Conservation (phyloP, 2,797 vertebrate species). For the Merluccius polli region DNA sequence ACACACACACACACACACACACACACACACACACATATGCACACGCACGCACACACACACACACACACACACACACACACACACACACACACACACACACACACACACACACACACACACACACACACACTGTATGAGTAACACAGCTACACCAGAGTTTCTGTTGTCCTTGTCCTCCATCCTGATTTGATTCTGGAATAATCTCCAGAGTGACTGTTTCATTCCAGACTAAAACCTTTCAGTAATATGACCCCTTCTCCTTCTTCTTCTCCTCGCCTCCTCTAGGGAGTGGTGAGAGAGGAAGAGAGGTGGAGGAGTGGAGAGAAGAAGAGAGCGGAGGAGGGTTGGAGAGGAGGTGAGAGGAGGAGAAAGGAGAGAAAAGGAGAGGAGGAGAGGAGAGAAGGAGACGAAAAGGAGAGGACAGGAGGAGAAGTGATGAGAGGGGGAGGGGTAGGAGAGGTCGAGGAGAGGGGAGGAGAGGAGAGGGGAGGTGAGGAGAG, state of each 20-base stretch:
- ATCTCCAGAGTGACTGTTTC: constrained; percentile 25
- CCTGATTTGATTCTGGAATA: constrained; percentile 1
- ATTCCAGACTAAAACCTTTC: constrained; percentile 34
- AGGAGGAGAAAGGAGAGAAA: neutral
- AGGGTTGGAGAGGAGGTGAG: neutral
- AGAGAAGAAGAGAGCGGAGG: neutral
- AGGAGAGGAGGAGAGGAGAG: neutral
- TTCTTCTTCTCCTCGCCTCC: neutral
- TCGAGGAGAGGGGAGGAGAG: neutral
- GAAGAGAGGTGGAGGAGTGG: neutral
- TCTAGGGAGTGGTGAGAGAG: neutral
- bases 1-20: constrained; percentile 8
- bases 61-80: constrained; percentile 4
- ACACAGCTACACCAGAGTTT: neutral
- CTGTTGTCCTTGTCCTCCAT: neutral
- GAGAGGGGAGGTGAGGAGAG: neutral
- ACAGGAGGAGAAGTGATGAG: neutral
- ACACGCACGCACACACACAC: neutral
- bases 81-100: constrained; percentile 8
- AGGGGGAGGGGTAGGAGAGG: neutral
- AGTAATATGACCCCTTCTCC: neutral
- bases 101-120: constrained; percentile 1
- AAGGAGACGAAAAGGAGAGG: neutral
- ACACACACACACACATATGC: neutral
- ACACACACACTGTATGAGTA: neutral